Base-by-base conservation (phyloP, 2,888 invertebrate genomes). In the Hypomecis atomaria region DNA sequence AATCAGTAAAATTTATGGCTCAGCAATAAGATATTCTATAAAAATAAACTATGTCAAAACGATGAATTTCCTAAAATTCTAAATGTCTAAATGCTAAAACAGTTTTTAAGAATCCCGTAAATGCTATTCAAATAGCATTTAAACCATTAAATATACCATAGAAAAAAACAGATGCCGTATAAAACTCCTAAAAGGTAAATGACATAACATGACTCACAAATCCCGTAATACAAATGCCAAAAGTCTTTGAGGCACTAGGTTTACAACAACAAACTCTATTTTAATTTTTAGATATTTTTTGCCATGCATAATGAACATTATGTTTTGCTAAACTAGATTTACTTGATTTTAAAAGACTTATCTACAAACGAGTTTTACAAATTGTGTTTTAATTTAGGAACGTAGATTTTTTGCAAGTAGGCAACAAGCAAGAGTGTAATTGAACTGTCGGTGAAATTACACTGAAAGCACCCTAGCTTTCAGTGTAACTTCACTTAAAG, bases 181-280 rank as follows among this genome's bases (percentile, higher is more conserved):
- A 45, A 64, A 71, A 69, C 60, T 66, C 71, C 59, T 56, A 60
- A 63, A 71, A 75, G 72, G 68, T 68, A 75, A 71, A 71, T 74
- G 69, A 75, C 68, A 61, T 69, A 66, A 59, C 23, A 47, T 78
- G 77, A 78, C 13, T 79, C 77, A 79, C 38, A 11, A 61, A 6
- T 75, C 61, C 74, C 72, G 74, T 70, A 70, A 71, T 8, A 11
- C 7, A 56, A 56, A 66, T 66, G 49, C 5, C 53, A 69, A 71
- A 64, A 58, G 49, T 74, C 67, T 72, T 4, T 77, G 61, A 72
- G 76, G 76, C 72, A 77, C 38, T 67, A 13, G 48, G 13, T 11
- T 44, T 40, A 40, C 8, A 23, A 23, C 23, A 23, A 11, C 55
- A 44, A 37, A 8, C 55, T 36, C 44, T 48, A 11, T 11, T 45